phyloP scores from a whole-genome alignment of 2,113 vertebrate species.

The Melozone crissalis region DNA sequence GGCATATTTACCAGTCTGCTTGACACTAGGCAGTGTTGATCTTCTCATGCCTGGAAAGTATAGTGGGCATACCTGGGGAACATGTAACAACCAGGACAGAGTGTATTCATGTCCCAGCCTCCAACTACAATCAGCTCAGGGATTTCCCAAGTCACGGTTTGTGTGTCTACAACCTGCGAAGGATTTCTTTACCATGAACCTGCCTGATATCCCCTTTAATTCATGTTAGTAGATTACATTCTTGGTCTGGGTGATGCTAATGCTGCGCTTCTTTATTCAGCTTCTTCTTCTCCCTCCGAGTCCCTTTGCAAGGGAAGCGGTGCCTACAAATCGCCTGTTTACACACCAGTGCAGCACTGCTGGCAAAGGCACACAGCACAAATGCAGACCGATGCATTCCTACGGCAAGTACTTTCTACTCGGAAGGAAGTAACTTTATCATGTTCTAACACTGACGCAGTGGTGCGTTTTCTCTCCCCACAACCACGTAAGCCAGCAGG shows the following conservation, averaged over 20 bases:
- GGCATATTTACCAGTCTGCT: background rate
- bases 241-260: background rate
- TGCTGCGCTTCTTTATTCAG: background rate
- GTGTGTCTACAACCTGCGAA: background rate
- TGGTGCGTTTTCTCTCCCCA: background rate
- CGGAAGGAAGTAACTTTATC: background rate
- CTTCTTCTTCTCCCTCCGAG: background rate
- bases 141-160: background rate
- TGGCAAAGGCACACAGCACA: background rate
- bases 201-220: background rate
- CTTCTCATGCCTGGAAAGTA: accelerated
- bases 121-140: background rate
- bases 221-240: background rate
- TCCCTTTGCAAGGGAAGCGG: background rate
- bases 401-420: background rate
- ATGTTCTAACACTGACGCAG: background rate
- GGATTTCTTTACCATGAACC: background rate
- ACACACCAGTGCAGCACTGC: background rate
- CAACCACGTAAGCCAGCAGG: background rate
- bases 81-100: accelerated
- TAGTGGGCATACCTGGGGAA: background rate
- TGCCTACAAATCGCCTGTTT: background rate
- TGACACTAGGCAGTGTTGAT: background rate
- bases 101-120: background rate
- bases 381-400: background rate